These are phyloP conservation scores for Channallabes apus DNA, from an alignment of 2,797 vertebrate species.

Conservation along the genomic window DNA sequence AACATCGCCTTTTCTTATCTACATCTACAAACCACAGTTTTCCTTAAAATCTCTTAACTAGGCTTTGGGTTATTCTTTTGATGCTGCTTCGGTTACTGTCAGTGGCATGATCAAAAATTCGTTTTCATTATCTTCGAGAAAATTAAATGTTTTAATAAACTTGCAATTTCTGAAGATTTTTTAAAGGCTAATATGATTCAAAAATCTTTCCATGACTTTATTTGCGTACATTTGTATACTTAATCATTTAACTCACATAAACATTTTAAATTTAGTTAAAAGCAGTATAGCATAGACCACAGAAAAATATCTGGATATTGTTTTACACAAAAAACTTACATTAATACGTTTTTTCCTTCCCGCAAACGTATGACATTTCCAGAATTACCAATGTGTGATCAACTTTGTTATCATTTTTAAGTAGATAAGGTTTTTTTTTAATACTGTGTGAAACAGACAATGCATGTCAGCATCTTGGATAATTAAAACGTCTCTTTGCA, in stretches of 20 bases:
- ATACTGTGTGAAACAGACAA: background rate
- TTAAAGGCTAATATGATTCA: background rate
- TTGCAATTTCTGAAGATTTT: background rate
- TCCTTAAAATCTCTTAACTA: background rate
- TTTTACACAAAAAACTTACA: background rate
- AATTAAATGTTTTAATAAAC: background rate
- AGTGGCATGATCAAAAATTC: background rate
- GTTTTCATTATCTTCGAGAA: background rate
- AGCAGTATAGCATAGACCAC: background rate
- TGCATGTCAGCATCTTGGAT: background rate
- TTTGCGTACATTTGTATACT: background rate
- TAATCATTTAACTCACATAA: background rate
- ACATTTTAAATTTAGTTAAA: background rate
- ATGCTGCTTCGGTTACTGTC: background rate
- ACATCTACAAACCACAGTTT: background rate
- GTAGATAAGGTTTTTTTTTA: background rate
- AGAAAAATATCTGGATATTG: background rate
- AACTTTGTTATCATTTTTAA: background rate
- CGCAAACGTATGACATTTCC: background rate
- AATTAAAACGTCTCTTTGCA: background rate
- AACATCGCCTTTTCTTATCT: background rate
- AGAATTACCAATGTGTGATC: too few species aligned
- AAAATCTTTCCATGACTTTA: background rate
- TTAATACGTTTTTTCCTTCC: background rate
- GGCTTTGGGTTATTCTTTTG: background rate